Conservation (phyloP, 2,888 invertebrate genomes). For the Dasypolia templi region DNA sequence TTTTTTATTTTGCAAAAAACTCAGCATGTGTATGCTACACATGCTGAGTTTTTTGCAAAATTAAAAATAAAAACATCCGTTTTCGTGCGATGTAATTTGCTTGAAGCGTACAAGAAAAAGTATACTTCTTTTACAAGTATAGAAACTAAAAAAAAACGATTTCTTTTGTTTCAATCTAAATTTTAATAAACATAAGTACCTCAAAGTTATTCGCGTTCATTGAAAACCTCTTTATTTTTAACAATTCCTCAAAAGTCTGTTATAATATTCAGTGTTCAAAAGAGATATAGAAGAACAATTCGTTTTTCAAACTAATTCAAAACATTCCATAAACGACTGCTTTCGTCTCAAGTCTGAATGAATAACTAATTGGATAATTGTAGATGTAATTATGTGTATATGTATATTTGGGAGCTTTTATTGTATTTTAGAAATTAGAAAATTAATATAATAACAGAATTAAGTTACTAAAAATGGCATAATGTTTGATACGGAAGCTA, state of each 20-base stretch:
- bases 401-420: constrained; percentile 55
- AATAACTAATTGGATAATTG: constrained; percentile 27
- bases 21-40: no score
- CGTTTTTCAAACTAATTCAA: constrained; percentile 23
- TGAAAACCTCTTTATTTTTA: neutral
- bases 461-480: constrained; percentile 51
- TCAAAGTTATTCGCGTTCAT: neutral
- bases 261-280: constrained; percentile 42
- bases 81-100: neutral
- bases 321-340: constrained; percentile 59
- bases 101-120: neutral
- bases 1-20: no score
- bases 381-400: constrained; percentile 62
- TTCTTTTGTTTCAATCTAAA: neutral
- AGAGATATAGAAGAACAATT: neutral
- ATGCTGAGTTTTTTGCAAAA: no score
- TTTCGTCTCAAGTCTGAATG: constrained; percentile 56
- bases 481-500: constrained; percentile 45
- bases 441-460: constrained; percentile 35
- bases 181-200: no score
- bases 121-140: neutral
- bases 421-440: constrained; percentile 44
- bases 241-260: constrained; percentile 4
- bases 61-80: neutral
- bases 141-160: neutral